These are phyloP conservation scores for Megaptera novaeangliae DNA, from an alignment of 2,113 vertebrate species.

Conservation along the genomic window DNA sequence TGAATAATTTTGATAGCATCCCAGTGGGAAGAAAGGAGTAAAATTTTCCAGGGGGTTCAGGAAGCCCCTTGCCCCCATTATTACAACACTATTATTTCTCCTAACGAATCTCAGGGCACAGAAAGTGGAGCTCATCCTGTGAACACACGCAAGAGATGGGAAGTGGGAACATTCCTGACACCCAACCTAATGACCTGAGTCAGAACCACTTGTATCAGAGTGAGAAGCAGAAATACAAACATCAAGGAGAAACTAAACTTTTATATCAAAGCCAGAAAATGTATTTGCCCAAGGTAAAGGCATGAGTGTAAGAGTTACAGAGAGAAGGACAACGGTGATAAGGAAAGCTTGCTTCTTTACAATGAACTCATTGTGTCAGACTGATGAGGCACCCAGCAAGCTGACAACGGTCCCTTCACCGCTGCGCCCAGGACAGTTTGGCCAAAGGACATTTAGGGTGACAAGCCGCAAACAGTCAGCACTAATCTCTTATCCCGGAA, in stretches of 20 bases:
- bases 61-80: neutral
- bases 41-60: neutral
- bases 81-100: neutral
- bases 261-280: slow-evolving; percentile 71
- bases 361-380: slow-evolving; percentile 74
- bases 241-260: slow-evolving; percentile 68
- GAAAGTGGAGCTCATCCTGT: neutral
- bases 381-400: neutral
- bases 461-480: slow-evolving; percentile 50
- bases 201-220: slow-evolving; percentile 41
- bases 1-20: neutral
- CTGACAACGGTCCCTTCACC: slow-evolving; percentile 65
- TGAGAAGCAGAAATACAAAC: slow-evolving; percentile 33
- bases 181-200: neutral
- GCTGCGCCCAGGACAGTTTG: slow-evolving; percentile 26
- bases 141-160: neutral
- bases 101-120: neutral
- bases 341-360: slow-evolving; percentile 71
- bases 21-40: neutral
- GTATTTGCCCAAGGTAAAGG: slow-evolving; percentile 71
- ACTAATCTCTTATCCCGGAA: slow-evolving; percentile 41
- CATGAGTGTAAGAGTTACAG: slow-evolving; percentile 33
- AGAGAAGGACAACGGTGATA: slow-evolving; percentile 43
- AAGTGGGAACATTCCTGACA: neutral
- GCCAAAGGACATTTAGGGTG: slow-evolving; percentile 70